Percentiles rank a stretch among this genome's conserved stretches.
Conservation (phyloP, 2,113 vertebrate genomes). For the Alces alces region DNA sequence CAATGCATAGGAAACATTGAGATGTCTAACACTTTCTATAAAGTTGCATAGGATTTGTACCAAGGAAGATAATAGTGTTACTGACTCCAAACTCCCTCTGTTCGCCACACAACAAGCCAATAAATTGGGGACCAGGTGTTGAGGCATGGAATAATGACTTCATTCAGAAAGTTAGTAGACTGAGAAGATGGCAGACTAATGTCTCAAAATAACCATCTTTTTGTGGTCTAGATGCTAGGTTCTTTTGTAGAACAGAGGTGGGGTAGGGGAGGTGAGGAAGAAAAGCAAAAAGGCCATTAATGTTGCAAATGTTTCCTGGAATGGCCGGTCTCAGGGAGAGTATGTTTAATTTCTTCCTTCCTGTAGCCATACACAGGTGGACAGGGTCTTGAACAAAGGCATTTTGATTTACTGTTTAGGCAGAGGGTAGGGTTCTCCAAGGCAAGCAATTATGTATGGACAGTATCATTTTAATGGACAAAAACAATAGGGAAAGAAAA, state of each 20-base stretch:
- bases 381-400: neutral
- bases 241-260: neutral
- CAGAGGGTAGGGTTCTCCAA: neutral
- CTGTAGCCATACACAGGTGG: neutral
- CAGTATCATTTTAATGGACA: neutral
- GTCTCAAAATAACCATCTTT: neutral
- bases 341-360: neutral
- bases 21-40: neutral
- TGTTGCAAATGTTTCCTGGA: neutral
- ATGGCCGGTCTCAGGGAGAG: neutral
- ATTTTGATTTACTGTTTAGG: neutral
- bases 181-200: neutral
- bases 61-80: neutral
- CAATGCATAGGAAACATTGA: neutral
- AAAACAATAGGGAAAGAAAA: neutral
- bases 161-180: neutral
- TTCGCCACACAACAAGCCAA: neutral
- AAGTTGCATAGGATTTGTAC: neutral
- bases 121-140: neutral
- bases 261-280: neutral
- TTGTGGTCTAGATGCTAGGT: neutral
- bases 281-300: neutral
- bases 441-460: neutral
- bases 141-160: neutral
- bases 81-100: neutral